These are phyloP conservation scores for Hemibagrus guttatus DNA, from an alignment of 2,797 vertebrate species.

Conservation along the genomic window DNA sequence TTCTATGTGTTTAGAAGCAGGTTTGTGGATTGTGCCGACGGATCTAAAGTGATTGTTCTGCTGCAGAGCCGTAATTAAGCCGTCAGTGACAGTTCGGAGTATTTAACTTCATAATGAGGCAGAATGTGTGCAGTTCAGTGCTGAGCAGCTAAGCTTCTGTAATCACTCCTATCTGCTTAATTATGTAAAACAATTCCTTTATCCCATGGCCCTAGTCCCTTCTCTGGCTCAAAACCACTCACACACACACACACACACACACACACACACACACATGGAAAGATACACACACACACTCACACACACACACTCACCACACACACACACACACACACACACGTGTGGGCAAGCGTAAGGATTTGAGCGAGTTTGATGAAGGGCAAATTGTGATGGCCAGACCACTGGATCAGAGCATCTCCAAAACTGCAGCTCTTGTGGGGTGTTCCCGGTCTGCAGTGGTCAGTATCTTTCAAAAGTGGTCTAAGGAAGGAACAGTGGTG, in stretches of 20 bases:
- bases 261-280: neutral
- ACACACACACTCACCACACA: neutral
- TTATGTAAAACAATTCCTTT: constrained; percentile 80
- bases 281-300: neutral
- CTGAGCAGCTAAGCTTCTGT: constrained; percentile 76
- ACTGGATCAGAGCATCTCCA: too few species aligned
- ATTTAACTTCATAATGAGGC: constrained; percentile 81
- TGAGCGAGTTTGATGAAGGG: too few species aligned
- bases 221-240: constrained; percentile 40
- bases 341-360: too few species aligned
- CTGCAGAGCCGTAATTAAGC: constrained; percentile 76
- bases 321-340: too few species aligned
- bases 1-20: constrained; percentile 60
- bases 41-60: constrained; percentile 71
- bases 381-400: too few species aligned
- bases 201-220: constrained; percentile 66
- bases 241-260: constrained; percentile 35
- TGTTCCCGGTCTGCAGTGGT: too few species aligned
- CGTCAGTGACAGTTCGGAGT: constrained; percentile 77
- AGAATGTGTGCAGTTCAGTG: constrained; percentile 71
- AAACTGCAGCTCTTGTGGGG: too few species aligned
- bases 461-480: too few species aligned
- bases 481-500: too few species aligned
- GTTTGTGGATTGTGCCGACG: constrained; percentile 64
- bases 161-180: constrained; percentile 81